phyloP scores from a whole-genome alignment of 1,140 invertebrate species.

The Platyura marginata region DNA sequence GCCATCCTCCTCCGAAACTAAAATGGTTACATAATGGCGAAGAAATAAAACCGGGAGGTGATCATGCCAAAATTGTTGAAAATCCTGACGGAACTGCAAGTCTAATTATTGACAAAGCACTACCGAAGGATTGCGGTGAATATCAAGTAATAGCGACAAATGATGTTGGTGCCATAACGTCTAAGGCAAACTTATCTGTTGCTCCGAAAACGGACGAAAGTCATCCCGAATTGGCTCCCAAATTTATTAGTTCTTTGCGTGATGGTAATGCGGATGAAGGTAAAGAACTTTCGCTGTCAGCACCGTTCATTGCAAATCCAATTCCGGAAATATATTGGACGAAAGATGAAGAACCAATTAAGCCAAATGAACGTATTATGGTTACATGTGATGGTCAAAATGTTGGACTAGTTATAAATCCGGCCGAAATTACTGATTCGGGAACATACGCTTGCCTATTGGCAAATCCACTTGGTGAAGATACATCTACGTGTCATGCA shows the following conservation, averaged over 20 bases:
- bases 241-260: slow-evolving; percentile 50
- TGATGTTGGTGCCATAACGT: slow-evolving; percentile 46
- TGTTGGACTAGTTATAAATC: slow-evolving; percentile 57
- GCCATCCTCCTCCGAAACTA: slow-evolving; percentile 50
- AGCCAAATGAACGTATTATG: slow-evolving; percentile 39
- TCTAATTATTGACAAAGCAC: slow-evolving; percentile 43
- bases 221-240: slow-evolving; percentile 47
- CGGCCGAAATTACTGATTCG: slow-evolving; percentile 46
- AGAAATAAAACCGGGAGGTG: slow-evolving; percentile 52
- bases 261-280: slow-evolving; percentile 65
- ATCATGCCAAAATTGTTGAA: slow-evolving; percentile 41
- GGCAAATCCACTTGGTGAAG: slow-evolving; percentile 54
- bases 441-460: slow-evolving; percentile 58
- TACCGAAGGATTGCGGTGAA: slow-evolving; percentile 46
- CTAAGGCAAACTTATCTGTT: slow-evolving; percentile 47
- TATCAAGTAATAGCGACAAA: slow-evolving; percentile 62
- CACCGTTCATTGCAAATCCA: slow-evolving; percentile 66
- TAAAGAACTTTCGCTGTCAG: slow-evolving; percentile 38
- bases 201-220: slow-evolving; percentile 37
- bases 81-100: slow-evolving; percentile 48
- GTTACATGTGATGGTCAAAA: slow-evolving; percentile 64
- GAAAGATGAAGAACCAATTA: slow-evolving; percentile 51
- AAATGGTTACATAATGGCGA: slow-evolving; percentile 62
- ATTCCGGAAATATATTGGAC: slow-evolving; percentile 69
- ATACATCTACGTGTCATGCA: slow-evolving; percentile 42